Evolutionary conservation across 2,888 invertebrate species (phyloP), one percentile per base, ranked within the genome.

Genomic region (Hirtodrosophila confusa): DNA sequence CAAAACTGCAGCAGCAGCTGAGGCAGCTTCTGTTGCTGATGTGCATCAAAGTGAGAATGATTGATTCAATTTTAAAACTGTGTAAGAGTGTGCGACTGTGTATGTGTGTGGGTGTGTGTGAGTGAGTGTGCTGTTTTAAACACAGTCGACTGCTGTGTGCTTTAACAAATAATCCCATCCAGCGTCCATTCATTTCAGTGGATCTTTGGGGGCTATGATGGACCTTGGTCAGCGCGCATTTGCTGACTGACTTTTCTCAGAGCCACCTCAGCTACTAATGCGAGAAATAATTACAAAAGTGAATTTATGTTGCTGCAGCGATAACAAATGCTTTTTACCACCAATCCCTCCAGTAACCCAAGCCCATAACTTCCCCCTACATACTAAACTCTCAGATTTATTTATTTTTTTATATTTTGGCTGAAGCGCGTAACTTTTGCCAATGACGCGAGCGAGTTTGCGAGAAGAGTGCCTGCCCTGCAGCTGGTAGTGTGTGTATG

Each of bases 11-110:
- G 73, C 70, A 74, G 70, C 66, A 71, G 75, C 70, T 67, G 62
- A 62, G 84, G 85, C 86, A 88, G 86, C 88, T 88, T 85, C 84
- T 89, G 89, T 79, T 89, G 88, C 89, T 89, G 89, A 89, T 89
- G 89, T 89, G 89, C 89, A 89, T 88, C 90, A 89, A 89, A 89
- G 87, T 90, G 89, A 89, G 87, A 90, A 90, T 89, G 89, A 89
- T 89, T 89, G 89, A 89, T 89, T 89, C 90, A 88, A 89, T 87
- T 90, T 90, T 89, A 88, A 89, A 89, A 87, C 87, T 89, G 69
- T 74, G 62, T 70, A 61, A 47, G 54, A 44, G 58, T 53, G 48
- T 58, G 72, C 37, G 54, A 45, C 48, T 27, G 27, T 63, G 57
- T 57, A 55, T 36, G 49, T 51, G 44, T 12, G 47, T 68, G 50